These are phyloP conservation scores for Aphelenchoides fujianensis DNA, from an alignment of 1,140 invertebrate genomes.

Conservation along the genomic window DNA sequence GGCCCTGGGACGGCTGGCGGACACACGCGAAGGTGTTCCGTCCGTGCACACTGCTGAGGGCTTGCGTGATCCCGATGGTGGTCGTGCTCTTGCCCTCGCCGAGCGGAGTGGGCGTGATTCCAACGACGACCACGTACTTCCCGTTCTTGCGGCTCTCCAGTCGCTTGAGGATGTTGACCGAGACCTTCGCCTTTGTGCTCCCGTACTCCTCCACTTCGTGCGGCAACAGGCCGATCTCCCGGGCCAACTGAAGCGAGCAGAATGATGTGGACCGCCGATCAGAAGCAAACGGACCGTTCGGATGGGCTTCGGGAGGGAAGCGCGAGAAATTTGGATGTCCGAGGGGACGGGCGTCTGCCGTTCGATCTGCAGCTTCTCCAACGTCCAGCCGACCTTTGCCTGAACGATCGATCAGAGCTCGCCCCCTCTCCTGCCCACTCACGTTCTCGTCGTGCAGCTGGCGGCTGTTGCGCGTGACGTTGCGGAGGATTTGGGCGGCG, in stretches of 20 bases:
- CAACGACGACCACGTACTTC: constrained; percentile 90
- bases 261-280: background rate
- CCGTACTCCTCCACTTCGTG: constrained; percentile 86
- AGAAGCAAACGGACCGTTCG: no score
- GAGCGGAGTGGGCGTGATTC: constrained; percentile 91
- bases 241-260: constrained; percentile 68
- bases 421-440: no score
- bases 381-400: constrained; percentile 6
- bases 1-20: constrained; percentile 95
- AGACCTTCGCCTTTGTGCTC: constrained; percentile 90
- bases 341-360: constrained; percentile 47
- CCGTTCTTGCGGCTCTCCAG: constrained; percentile 73
- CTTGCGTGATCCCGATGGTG: constrained; percentile 85
- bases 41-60: constrained; percentile 77
- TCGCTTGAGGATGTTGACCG: constrained; percentile 76
- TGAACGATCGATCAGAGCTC: background rate
- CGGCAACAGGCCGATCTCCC: constrained; percentile 78
- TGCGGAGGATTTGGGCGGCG: background rate
- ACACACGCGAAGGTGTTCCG: constrained; percentile 89
- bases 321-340: constrained; percentile 55
- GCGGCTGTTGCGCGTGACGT: background rate
- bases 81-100: constrained; percentile 97
- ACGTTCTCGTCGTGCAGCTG: background rate
- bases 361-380: background rate
- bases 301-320: constrained; percentile 56